Conservation (phyloP, 2,888 invertebrate genomes). For the Steromphala cineraria region DNA sequence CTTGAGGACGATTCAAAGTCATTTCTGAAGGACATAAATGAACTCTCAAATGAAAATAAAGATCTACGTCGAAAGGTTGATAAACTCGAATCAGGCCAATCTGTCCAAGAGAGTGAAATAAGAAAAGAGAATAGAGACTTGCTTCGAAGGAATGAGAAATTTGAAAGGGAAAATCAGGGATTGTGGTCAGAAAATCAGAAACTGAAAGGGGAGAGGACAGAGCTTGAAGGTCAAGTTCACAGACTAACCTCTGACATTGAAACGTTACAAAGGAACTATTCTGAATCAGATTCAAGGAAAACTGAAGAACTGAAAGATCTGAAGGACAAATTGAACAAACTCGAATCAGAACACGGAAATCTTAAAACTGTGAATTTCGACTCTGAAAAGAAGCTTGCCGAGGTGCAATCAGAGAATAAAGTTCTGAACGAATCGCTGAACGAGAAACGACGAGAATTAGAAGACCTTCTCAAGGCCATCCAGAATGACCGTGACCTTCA, state of each 20-base stretch:
- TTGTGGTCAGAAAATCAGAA: slow-evolving; percentile 49
- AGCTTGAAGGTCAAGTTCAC: slow-evolving; percentile 45
- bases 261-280: slow-evolving; percentile 34
- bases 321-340: slow-evolving; percentile 42
- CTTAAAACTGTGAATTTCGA: slow-evolving; percentile 34
- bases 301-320: slow-evolving; percentile 36
- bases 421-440: slow-evolving; percentile 27
- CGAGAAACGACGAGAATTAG: slow-evolving; percentile 31
- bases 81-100: slow-evolving; percentile 24
- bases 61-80: slow-evolving; percentile 49
- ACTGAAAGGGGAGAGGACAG: slow-evolving; percentile 50
- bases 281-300: slow-evolving; percentile 42
- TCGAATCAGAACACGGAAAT: slow-evolving; percentile 36
- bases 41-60: slow-evolving; percentile 54
- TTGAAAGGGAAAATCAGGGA: slow-evolving; percentile 40
- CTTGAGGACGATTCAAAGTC: slow-evolving; percentile 63
- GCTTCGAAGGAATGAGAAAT: slow-evolving; percentile 26
- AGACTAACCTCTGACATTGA: slow-evolving; percentile 47
- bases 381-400: slow-evolving; percentile 40
- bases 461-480: slow-evolving; percentile 30
- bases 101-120: background rate
- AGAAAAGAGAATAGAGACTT: background rate
- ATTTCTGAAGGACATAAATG: slow-evolving; percentile 56
- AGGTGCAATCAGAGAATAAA: slow-evolving; percentile 44
- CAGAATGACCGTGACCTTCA: slow-evolving; percentile 32